These are phyloP conservation scores for Characodon lateralis DNA, from an alignment of 2,797 vertebrate genomes.

Conservation along the genomic window DNA sequence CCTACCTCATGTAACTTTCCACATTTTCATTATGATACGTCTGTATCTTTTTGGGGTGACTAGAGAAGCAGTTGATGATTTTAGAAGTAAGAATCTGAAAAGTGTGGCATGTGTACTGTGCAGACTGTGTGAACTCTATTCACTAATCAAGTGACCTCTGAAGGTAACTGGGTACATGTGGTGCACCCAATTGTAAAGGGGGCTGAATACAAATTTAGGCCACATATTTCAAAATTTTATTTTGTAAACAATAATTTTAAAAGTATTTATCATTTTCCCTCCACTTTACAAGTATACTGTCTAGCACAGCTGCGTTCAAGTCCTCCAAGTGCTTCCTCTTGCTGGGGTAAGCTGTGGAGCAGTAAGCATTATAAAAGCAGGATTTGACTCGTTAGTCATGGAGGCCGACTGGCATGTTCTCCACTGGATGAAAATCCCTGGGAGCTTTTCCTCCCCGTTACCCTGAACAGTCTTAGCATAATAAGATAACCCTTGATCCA, in stretches of 20 bases:
- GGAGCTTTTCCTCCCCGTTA: slow-evolving; percentile 33
- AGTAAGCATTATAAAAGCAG: slow-evolving; percentile 36
- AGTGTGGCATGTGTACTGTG: not conserved
- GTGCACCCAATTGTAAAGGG: no score
- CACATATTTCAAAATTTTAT: not conserved
- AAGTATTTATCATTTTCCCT: not conserved
- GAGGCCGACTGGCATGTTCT: slow-evolving; percentile 46
- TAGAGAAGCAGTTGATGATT: not conserved
- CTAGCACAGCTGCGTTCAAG: slow-evolving; percentile 10
- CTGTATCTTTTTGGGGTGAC: not conserved
- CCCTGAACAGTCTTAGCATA: slow-evolving; percentile 38
- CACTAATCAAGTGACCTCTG: not conserved
- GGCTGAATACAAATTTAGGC: not conserved
- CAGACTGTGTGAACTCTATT: not conserved
- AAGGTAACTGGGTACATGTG: not conserved
- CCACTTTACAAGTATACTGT: not conserved
- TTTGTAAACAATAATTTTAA: not conserved
- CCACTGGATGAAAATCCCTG: slow-evolving; percentile 45
- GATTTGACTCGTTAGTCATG: slow-evolving; percentile 45
- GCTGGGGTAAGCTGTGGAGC: slow-evolving; percentile 8
- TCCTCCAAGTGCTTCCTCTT: slow-evolving; percentile 16
- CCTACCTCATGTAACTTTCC: not conserved
- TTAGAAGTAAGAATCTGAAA: not conserved
- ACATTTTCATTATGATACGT: not conserved
- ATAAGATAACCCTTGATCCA: slow-evolving; percentile 66